A percentile compares a stretch with the other conserved stretches of the same genome.
These are phyloP conservation scores for Pachyramphus minor DNA, from an alignment of 2,113 vertebrate genomes.

Conservation along the genomic window DNA sequence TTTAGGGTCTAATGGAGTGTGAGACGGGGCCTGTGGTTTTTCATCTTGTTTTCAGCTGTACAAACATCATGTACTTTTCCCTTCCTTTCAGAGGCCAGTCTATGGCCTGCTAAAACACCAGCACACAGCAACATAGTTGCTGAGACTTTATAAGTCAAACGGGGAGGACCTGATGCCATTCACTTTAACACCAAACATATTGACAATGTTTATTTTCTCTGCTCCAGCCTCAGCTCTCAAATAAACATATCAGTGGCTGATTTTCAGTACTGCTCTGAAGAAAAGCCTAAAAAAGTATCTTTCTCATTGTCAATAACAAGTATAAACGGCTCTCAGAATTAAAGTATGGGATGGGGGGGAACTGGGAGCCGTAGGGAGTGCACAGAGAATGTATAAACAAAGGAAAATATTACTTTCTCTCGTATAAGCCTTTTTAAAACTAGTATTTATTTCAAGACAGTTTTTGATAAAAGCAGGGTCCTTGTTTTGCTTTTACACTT, in stretches of 20 bases:
- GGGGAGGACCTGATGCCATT: slow-evolving; percentile 60
- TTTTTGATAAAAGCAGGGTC: background rate
- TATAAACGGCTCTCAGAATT: slow-evolving; percentile 9
- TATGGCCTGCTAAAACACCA: slow-evolving; percentile 62
- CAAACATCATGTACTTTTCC: slow-evolving; percentile 86
- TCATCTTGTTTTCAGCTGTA: slow-evolving; percentile 99
- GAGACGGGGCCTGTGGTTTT: slow-evolving; percentile 91
- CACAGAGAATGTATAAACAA: background rate
- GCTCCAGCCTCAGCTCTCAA: slow-evolving; percentile 63
- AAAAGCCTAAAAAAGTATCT: slow-evolving; percentile 38
- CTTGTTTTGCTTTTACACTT: slow-evolving; percentile 9
- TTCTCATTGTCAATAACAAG: slow-evolving; percentile 29
- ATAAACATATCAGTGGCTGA: slow-evolving; percentile 68
- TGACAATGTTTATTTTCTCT: slow-evolving; percentile 80
- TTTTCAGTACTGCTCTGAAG: slow-evolving; percentile 52
- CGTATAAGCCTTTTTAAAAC: background rate
- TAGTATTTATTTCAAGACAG: background rate
- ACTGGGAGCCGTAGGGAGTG: background rate
- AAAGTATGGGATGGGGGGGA: background rate
- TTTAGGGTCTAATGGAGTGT: slow-evolving; percentile 94
- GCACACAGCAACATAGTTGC: slow-evolving; percentile 46
- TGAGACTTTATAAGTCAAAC: slow-evolving; percentile 72
- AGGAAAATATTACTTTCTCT: background rate
- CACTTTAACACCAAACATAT: slow-evolving; percentile 73
- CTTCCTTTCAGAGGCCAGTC: slow-evolving; percentile 71